Evolutionary conservation across 2,797 vertebrate genomes (phyloP).

Genomic region (Antrozous pallidus): DNA sequence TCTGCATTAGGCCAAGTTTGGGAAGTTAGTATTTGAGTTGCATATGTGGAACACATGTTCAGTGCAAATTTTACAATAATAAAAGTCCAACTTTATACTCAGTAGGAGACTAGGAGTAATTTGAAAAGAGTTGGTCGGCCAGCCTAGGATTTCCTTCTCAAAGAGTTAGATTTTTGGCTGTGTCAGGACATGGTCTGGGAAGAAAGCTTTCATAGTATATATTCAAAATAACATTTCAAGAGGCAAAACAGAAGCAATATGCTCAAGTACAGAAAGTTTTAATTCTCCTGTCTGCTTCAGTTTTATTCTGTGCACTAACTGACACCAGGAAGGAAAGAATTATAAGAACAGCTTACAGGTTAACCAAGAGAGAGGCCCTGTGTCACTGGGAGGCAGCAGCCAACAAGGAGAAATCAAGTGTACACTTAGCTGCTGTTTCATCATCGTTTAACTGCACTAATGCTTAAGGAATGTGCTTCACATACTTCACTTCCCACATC

Average conservation of each 20-base stretch:
- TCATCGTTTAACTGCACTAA: background rate
- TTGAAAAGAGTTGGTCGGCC: background rate
- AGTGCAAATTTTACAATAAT: background rate
- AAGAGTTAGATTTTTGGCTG: background rate
- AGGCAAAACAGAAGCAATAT: background rate
- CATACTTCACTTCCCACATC: background rate
- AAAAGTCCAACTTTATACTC: background rate
- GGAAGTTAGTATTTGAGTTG: background rate
- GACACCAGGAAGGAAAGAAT: background rate
- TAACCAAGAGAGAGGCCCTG: background rate
- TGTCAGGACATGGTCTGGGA: background rate
- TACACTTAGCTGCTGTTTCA: background rate
- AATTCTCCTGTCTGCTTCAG: background rate
- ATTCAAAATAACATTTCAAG: background rate
- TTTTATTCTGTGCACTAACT: background rate
- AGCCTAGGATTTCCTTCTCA: background rate
- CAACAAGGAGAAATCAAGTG: background rate
- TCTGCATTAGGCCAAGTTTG: background rate
- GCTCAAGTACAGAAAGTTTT: background rate
- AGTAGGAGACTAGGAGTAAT: background rate
- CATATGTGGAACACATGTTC: background rate
- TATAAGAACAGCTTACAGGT: background rate
- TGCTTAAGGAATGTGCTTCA: background rate
- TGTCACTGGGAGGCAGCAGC: background rate
- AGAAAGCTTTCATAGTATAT: background rate